These are phyloP conservation scores for Plagodis pulveraria DNA, from an alignment of 2,888 invertebrate genomes.

Conservation along the genomic window DNA sequence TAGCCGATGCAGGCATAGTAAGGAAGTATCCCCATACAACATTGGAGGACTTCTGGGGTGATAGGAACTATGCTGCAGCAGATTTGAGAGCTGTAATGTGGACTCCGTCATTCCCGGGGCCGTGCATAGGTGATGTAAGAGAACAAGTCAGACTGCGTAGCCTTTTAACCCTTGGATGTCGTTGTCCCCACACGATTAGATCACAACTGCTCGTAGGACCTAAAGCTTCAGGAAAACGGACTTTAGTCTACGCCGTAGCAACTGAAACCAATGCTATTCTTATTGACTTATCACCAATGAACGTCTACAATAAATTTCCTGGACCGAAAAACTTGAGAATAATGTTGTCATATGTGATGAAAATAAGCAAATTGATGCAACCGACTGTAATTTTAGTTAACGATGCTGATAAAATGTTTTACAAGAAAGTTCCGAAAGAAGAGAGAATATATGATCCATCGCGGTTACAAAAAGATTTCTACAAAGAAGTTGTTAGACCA, in stretches of 20 bases:
- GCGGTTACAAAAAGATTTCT: slow-evolving; percentile 87
- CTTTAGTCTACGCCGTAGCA: slow-evolving; percentile 90
- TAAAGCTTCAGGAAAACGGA: slow-evolving; percentile 88
- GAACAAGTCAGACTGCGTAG: slow-evolving; percentile 86
- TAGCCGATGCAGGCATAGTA: slow-evolving; percentile 89
- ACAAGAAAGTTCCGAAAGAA: slow-evolving; percentile 86
- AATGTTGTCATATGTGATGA: slow-evolving; percentile 87
- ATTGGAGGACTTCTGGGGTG: slow-evolving; percentile 89
- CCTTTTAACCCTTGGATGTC: slow-evolving; percentile 83
- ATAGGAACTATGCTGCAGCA: slow-evolving; percentile 86
- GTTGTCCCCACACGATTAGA: slow-evolving; percentile 69
- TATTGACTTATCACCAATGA: slow-evolving; percentile 90
- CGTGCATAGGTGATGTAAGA: slow-evolving; percentile 85
- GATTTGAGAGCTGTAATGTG: slow-evolving; percentile 73
- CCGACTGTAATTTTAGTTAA: slow-evolving; percentile 90
- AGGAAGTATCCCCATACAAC: slow-evolving; percentile 84
- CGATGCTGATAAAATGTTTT: slow-evolving; percentile 88
- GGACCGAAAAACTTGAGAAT: slow-evolving; percentile 88
- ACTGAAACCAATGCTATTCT: slow-evolving; percentile 90
- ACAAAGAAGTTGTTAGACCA: slow-evolving; percentile 88
- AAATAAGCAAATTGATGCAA: slow-evolving; percentile 87
- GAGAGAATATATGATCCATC: slow-evolving; percentile 88
- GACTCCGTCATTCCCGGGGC: slow-evolving; percentile 76
- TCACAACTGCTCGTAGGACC: slow-evolving; percentile 90
- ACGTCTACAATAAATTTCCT: slow-evolving; percentile 88